phyloP scores from a whole-genome alignment of 2,888 invertebrate genomes.

The Mythimna impura region DNA sequence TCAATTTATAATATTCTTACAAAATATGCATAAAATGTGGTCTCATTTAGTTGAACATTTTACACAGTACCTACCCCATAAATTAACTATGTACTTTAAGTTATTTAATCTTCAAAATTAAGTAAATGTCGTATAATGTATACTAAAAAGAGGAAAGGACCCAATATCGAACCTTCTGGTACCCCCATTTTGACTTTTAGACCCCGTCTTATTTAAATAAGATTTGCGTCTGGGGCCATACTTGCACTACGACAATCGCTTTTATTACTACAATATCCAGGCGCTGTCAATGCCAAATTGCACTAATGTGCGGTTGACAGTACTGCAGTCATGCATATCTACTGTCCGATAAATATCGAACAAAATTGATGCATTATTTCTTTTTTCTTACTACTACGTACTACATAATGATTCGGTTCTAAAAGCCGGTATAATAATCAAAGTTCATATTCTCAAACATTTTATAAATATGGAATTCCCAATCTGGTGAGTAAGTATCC shows the following conservation, averaged over 20 bases:
- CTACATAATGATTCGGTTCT: neutral
- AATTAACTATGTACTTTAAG: too few species aligned
- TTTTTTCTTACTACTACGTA: neutral
- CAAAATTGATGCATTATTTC: slow-evolving; percentile 6
- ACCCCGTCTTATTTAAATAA: too few species aligned
- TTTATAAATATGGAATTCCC: slow-evolving; percentile 27
- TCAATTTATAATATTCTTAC: too few species aligned
- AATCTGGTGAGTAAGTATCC: neutral
- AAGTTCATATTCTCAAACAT: slow-evolving; percentile 14
- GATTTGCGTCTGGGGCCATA: too few species aligned
- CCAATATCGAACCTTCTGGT: too few species aligned
- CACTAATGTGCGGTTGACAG: neutral
- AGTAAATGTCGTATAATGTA: too few species aligned
- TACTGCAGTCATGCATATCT: neutral
- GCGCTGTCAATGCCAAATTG: neutral
- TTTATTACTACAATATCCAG: neutral
- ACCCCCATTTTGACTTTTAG: too few species aligned
- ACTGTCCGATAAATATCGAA: neutral
- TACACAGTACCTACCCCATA: too few species aligned
- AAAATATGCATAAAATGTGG: too few species aligned
- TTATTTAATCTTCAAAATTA: too few species aligned
- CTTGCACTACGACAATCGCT: neutral
- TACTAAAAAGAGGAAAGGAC: too few species aligned
- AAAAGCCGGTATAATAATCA: neutral
- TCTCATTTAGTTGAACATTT: too few species aligned